These are phyloP conservation scores for Noctua fimbriata DNA, from an alignment of 2,888 invertebrate genomes.

Conservation along the genomic window DNA sequence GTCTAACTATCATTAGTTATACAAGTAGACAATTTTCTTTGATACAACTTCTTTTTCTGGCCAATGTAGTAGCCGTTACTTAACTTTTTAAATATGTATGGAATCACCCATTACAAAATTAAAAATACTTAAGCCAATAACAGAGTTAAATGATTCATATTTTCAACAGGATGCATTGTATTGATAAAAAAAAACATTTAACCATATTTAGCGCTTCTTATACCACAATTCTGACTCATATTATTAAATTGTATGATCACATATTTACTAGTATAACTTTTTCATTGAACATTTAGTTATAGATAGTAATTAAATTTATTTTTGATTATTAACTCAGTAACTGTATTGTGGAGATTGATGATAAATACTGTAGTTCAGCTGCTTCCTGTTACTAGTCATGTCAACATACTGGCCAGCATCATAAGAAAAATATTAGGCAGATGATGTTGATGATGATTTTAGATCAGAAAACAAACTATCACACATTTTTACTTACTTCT, in stretches of 20 bases:
- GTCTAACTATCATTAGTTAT: conserved; percentile 27
- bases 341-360: not conserved
- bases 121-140: conserved; percentile 7
- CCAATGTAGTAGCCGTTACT: too few species aligned
- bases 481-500: not conserved
- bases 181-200: conserved; percentile 27
- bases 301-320: not conserved
- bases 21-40: conserved; percentile 15
- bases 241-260: not conserved
- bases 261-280: not conserved
- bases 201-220: not conserved
- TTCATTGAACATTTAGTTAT: not conserved
- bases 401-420: too few species aligned
- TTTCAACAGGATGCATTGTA: conserved; percentile 18
- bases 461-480: not conserved
- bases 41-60: conserved; percentile 2
- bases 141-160: conserved; percentile 40
- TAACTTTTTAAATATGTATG: not conserved
- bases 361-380: not conserved
- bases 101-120: not conserved
- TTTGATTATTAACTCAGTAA: not conserved
- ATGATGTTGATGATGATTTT: not conserved
- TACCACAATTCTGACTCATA: conserved; percentile 20
- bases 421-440: not conserved
- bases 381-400: not conserved